phyloP scores from a whole-genome alignment of 2,797 vertebrate species.

The Trichosurus vulpecula region DNA sequence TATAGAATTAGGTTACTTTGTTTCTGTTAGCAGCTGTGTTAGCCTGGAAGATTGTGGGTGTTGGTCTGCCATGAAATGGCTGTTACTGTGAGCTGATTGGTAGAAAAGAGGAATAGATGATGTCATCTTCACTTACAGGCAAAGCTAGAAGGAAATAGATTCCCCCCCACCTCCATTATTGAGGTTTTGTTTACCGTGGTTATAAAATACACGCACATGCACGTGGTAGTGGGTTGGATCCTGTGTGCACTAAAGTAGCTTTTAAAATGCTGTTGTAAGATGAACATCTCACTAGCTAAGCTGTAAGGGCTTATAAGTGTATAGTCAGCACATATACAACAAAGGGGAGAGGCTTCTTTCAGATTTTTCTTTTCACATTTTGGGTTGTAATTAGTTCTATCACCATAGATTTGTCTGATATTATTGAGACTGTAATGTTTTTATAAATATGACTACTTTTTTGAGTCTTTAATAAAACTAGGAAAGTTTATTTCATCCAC shows the following conservation, averaged over 20 bases:
- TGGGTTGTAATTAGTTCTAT: slow-evolving; percentile 52
- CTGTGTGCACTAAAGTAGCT: slow-evolving; percentile 49
- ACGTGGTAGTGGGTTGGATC: slow-evolving; percentile 59
- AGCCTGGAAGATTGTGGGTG: slow-evolving; percentile 67
- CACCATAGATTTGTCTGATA: background rate
- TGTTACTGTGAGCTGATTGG: slow-evolving; percentile 88
- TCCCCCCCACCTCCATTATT: slow-evolving; percentile 81
- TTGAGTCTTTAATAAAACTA: background rate
- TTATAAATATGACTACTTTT: background rate
- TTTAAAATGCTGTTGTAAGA: slow-evolving; percentile 37
- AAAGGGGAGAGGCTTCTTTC: slow-evolving; percentile 62
- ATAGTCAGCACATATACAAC: slow-evolving; percentile 57
- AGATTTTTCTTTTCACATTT: slow-evolving; percentile 76
- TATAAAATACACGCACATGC: slow-evolving; percentile 74
- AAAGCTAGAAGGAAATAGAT: slow-evolving; percentile 82
- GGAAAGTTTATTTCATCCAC: background rate
- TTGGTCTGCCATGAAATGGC: slow-evolving; percentile 85
- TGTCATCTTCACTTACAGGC: slow-evolving; percentile 88
- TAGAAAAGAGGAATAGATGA: slow-evolving; percentile 84
- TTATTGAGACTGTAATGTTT: background rate
- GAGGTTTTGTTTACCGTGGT: slow-evolving; percentile 76
- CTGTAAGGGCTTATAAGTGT: slow-evolving; percentile 58
- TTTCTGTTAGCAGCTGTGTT: slow-evolving; percentile 67
- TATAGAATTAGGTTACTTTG: slow-evolving; percentile 77
- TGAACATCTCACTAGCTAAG: slow-evolving; percentile 39